Evolutionary conservation across 1,140 invertebrate genomes (phyloP), one percentile per base, ranked within the genome.

Genomic region (Drosophila ohnishii): DNA sequence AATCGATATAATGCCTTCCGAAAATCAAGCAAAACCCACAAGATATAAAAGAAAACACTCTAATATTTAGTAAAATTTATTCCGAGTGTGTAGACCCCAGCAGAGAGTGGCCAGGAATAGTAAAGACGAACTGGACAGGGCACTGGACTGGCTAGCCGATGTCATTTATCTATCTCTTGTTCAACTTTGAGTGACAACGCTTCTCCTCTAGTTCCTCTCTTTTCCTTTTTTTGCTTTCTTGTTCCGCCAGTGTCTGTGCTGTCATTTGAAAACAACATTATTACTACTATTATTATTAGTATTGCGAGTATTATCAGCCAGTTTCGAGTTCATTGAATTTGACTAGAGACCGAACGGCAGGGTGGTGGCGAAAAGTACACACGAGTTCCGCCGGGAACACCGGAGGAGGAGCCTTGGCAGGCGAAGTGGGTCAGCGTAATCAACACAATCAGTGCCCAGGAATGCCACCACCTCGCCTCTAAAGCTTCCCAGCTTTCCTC

Each of bases 291-390:
- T 87, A 82, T 82, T 86, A 80, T 78, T 81, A 64, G 86, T 87
- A 87, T 87, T 87, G 80, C 63, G 77, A 76, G 77, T 80, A 83
- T 88, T 88, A 88, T 88, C 84, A 88, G 84, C 73, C 73, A 76
- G 85, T 88, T 88, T 88, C 84, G 85, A 88, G 84, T 88, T 88
- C 84, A 88, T 88, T 88, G 84, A 88, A 88, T 88, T 89, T 82
- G 65, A 76, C 83, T 75, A 61, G 72, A 44, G 40, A 75, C 40
- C 19, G 3, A 40, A 25, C 5, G 7, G 61, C 32, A 28, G n/a
- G 44, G 22, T 47, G 64, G 16, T 61, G 35, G 45, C 2, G 55
- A 45, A 59, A 19, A 39, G 35, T 59, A 44, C 40, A 65, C 74
- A 75, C 63, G 74, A 76, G 74, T 61, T 75, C 55, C 55, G 56